phyloP scores from a whole-genome alignment of 2,113 vertebrate genomes.

The Oncorhynchus mykiss region DNA sequence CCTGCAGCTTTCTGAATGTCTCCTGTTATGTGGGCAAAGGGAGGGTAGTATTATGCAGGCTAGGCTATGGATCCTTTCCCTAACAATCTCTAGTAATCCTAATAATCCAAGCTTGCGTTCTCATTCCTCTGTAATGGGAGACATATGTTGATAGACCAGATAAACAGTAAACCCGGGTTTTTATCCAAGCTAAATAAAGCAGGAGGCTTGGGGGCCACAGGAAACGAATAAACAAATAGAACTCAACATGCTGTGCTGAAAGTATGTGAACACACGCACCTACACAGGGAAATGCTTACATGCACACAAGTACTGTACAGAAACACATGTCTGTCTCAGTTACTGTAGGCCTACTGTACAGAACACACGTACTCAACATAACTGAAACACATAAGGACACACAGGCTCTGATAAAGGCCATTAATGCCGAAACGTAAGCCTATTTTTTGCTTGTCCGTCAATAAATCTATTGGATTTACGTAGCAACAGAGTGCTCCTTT shows the following conservation, averaged over 20 bases:
- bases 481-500: too few relatives aligned
- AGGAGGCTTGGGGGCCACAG: conserved; percentile 45
- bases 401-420: not conserved
- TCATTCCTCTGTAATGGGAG: conserved; percentile 68
- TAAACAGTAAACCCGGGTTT: conserved; percentile 70
- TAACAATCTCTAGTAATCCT: conserved; percentile 66
- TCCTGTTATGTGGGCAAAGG: conserved; percentile 46
- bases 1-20: conserved; percentile 35
- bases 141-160: conserved; percentile 74
- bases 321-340: not conserved
- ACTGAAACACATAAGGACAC: not conserved
- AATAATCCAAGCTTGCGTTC: conserved; percentile 67
- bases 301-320: not conserved
- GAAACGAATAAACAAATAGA: conserved; percentile 73
- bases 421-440: not conserved
- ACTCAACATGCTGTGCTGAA: conserved; percentile 61
- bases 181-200: conserved; percentile 71
- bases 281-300: conserved; percentile 38
- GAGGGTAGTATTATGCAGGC: conserved; percentile 67
- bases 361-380: not conserved
- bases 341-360: not conserved
- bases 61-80: conserved; percentile 57
- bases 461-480: too few relatives aligned
- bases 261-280: conserved; percentile 64
- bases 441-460: too few relatives aligned